Conservation (phyloP, 37 sponge, comb jelly and placozoan species). For the Oopsacas minuta region DNA sequence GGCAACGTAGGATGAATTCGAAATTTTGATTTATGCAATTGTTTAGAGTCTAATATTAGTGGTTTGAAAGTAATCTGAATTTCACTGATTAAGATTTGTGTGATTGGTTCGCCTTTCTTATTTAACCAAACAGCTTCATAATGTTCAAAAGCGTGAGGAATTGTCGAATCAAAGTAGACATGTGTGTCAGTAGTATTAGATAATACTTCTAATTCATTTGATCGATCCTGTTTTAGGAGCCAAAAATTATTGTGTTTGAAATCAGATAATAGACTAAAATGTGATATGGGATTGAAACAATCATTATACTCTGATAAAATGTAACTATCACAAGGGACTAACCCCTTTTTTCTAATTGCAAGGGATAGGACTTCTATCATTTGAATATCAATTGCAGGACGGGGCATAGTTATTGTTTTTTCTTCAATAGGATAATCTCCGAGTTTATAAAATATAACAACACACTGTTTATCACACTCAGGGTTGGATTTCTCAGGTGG, state of each 20-base stretch:
- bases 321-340: neutral
- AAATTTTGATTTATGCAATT: neutral
- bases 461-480: neutral
- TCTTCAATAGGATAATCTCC: constrained; percentile 11
- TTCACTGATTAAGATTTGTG: constrained; percentile 1
- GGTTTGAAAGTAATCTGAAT: neutral
- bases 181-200: neutral
- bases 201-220: neutral
- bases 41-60: neutral
- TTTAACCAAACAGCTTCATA: neutral
- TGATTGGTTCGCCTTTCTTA: neutral
- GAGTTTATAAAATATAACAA: neutral
- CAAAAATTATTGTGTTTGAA: neutral
- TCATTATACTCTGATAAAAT: neutral
- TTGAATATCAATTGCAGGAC: neutral
- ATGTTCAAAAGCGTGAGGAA: neutral
- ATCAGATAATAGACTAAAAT: neutral
- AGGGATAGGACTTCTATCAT: neutral
- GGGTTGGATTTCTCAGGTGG: neutral
- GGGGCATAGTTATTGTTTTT: neutral
- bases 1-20: neutral
- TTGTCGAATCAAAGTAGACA: neutral
- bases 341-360: neutral
- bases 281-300: neutral
- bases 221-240: neutral